These are phyloP conservation scores for Galeruca laticollis DNA, from an alignment of 2,888 invertebrate genomes.

Conservation along the genomic window DNA sequence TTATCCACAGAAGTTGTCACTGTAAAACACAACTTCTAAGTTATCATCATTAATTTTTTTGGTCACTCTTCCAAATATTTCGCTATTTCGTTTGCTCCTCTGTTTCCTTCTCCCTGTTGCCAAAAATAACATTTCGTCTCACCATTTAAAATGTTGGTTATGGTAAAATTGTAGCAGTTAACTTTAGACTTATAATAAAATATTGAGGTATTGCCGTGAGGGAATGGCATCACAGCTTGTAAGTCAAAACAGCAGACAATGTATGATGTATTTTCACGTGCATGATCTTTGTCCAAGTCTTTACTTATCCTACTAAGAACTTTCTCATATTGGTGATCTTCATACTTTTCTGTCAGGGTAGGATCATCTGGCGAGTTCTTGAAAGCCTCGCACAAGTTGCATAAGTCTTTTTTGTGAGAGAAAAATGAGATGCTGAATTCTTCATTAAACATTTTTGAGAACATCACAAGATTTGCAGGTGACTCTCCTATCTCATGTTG, in stretches of 20 bases:
- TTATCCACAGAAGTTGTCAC: constrained; percentile 52
- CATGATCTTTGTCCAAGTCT: no score
- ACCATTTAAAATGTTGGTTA: neutral
- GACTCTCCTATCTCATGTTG: no score
- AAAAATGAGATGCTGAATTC: constrained; percentile 25
- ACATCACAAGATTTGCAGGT: constrained; percentile 1
- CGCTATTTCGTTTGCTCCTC: constrained; percentile 49
- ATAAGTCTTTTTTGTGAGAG: constrained; percentile 12
- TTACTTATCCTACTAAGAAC: no score
- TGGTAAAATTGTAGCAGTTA: no score
- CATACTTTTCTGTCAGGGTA: no score
- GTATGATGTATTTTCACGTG: no score
- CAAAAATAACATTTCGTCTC: constrained; percentile 44
- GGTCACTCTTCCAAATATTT: no score
- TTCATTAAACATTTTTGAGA: constrained; percentile 21
- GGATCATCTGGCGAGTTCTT: no score
- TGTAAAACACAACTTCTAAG: constrained; percentile 42
- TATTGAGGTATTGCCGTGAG: neutral
- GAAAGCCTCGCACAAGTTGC: constrained; percentile 16
- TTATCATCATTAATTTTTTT: constrained; percentile 22
- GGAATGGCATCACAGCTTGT: constrained; percentile 4
- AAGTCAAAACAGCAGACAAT: no score
- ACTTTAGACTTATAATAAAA: constrained; percentile 8
- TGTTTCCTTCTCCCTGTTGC: constrained; percentile 46
- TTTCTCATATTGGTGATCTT: no score